Percentiles rank a stretch among this genome's conserved stretches.
phyloP scores from a whole-genome alignment of 2,113 vertebrate species.

The Gobiocypris rarus region DNA sequence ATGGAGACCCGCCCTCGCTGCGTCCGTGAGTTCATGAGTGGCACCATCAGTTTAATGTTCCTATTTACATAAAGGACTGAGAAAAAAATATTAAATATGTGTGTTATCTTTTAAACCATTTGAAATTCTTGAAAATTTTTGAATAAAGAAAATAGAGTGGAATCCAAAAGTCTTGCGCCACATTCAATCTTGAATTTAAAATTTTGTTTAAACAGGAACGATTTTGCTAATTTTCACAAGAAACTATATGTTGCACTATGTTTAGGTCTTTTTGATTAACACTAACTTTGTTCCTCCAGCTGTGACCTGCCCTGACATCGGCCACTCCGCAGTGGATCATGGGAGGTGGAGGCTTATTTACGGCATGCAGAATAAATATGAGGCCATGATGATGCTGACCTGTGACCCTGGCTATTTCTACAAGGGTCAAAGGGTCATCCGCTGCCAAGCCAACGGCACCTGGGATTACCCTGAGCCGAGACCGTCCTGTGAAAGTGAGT shows the following conservation, averaged over 20 bases:
- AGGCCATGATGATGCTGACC: slow-evolving; percentile 92
- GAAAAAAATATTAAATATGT: not conserved
- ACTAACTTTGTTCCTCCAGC: slow-evolving; percentile 71
- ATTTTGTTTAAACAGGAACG: not conserved
- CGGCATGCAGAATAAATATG: slow-evolving; percentile 91
- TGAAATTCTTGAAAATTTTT: not conserved
- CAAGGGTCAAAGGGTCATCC: slow-evolving; percentile 89
- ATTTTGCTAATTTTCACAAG: not conserved
- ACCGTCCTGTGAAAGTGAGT: slow-evolving; percentile 92
- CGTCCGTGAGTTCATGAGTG: slow-evolving; percentile 79
- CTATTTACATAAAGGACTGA: not conserved
- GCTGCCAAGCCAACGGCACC: slow-evolving; percentile 87
- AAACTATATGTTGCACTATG: too few species aligned
- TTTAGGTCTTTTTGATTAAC: not conserved
- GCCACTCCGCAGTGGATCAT: slow-evolving; percentile 87
- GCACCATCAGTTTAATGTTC: not conserved
- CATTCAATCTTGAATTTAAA: not conserved
- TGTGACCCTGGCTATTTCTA: slow-evolving; percentile 98
- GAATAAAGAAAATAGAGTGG: too few species aligned
- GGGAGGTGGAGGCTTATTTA: slow-evolving; percentile 95
- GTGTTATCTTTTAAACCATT: not conserved
- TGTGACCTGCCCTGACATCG: slow-evolving; percentile 88
- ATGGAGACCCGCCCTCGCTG: slow-evolving; percentile 85
- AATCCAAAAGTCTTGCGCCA: not conserved
- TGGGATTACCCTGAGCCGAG: slow-evolving; percentile 90